Evolutionary conservation across 2,797 vertebrate genomes (phyloP), one percentile per base, ranked within the genome.

Genomic region (Brotogeris chrysoptera): DNA sequence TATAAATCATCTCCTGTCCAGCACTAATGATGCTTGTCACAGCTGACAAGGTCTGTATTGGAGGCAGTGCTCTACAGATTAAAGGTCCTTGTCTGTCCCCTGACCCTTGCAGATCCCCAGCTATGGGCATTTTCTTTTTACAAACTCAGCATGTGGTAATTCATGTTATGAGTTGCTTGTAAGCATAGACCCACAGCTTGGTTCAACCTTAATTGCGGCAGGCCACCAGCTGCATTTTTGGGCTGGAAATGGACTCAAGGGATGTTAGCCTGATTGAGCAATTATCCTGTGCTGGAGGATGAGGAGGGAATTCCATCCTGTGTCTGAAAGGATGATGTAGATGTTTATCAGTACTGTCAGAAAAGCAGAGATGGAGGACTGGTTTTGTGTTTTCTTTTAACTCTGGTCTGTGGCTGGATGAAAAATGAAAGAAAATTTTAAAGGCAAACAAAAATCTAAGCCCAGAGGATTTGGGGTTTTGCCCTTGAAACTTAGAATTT

Each of bases 101-200:
- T 90, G 87, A 92, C 87, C 79, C 88, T 84, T 90, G 49, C 43
- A 90, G 85, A 69, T 70, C 53, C 13, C 65, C 80, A 81, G 82
- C 80, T 94, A 73, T 19, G 86, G 34, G 20, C 47, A 49, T 47
- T 70, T 74, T 57, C 20, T 50, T 64, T 76, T 81, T 19, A 72
- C 27, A 60, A 47, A 23, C 59, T 38, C 66, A 65, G 85, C 2
- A 0, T 70, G 94, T 60, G 70, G 36, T 81, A 73, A 79, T 85
- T 78, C 69, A 79, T 38, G n/a, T 72, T 86, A 38, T 80, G 46
- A 68, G 39, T 76, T 81, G 20, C 25, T 86, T 86, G 66, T 84
- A 90, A 90, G 59, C 65, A 24, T 3, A 53, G 80, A 53, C 17
- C 61, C 47, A 52, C 77, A 68, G 34, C 32, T 69, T 91, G 60